phyloP scores from a whole-genome alignment of 1,140 invertebrate genomes.

The Oscheius sp. region DNA sequence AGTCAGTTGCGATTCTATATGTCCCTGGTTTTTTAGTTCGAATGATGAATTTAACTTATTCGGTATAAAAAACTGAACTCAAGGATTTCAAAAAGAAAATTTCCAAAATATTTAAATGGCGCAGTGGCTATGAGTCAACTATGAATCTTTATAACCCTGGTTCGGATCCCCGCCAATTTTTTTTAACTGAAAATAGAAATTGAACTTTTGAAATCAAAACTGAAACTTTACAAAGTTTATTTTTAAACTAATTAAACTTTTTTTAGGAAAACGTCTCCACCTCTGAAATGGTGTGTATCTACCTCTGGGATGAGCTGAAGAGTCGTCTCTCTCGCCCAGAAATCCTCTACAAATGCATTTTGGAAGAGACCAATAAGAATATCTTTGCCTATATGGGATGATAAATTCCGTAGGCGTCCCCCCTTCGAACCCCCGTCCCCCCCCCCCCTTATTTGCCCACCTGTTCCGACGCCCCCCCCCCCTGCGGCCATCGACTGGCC shows the following conservation, averaged over 20 bases:
- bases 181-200: neutral
- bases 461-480: neutral
- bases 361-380: slow-evolving; percentile 34
- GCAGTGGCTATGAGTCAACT: too few species aligned
- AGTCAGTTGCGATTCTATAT: too few species aligned
- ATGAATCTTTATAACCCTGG: neutral
- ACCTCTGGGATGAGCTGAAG: slow-evolving; percentile 23
- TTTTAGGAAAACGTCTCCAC: slow-evolving; percentile 22
- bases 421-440: too few species aligned
- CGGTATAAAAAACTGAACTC: too few species aligned
- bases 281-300: slow-evolving; percentile 30
- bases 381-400: slow-evolving; percentile 27
- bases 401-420: too few species aligned
- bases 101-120: too few species aligned
- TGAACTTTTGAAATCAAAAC: neutral
- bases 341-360: slow-evolving; percentile 16
- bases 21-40: too few species aligned
- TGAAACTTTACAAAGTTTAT: neutral
- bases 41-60: too few species aligned
- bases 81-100: too few species aligned
- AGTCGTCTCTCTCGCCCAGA: neutral
- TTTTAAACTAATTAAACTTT: neutral
- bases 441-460: neutral
- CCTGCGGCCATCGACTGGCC: neutral
- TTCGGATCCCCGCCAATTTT: neutral